A percentile compares a stretch with the other conserved stretches of the same genome.
phyloP scores from a whole-genome alignment of 1,140 invertebrate species.

The Riptortus pedestris region DNA sequence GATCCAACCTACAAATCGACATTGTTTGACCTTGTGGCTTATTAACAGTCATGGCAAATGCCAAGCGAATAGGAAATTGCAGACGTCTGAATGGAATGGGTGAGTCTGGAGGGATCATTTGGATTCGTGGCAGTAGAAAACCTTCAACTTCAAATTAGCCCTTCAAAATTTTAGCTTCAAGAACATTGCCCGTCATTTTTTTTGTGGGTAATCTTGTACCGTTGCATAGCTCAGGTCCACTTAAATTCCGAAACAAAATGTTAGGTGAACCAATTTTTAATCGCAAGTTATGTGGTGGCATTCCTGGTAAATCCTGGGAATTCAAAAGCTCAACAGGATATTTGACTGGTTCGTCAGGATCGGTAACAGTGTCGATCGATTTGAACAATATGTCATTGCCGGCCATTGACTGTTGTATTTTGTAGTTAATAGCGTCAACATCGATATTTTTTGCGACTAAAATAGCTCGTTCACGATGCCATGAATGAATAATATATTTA shows the following conservation, averaged over 20 bases:
- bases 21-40: conserved; percentile 36
- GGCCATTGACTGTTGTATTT: conserved; percentile 29
- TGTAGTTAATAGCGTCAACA: conserved; percentile 33
- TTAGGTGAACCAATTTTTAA: conserved; percentile 37
- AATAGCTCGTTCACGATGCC: conserved; percentile 18
- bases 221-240: conserved; percentile 38
- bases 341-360: conserved; percentile 33
- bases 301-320: conserved; percentile 35
- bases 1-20: conserved; percentile 26
- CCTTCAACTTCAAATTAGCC: conserved; percentile 22
- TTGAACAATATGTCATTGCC: conserved; percentile 29
- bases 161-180: conserved; percentile 23
- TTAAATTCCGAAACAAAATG: conserved; percentile 37
- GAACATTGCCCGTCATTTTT: conserved; percentile 36
- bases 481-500: conserved; percentile 7
- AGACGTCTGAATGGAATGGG: conserved; percentile 26
- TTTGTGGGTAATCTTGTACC: conserved; percentile 38
- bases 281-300: conserved; percentile 35
- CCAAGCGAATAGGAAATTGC: conserved; percentile 36
- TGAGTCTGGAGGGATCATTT: conserved; percentile 23
- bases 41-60: conserved; percentile 41
- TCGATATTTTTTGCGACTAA: not conserved
- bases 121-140: conserved; percentile 25
- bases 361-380: conserved; percentile 35
- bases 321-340: conserved; percentile 37